Percentiles rank a stretch among this genome's conserved stretches.
phyloP scores from a whole-genome alignment of 2,888 invertebrate genomes.

The Drosophila antonietae region DNA sequence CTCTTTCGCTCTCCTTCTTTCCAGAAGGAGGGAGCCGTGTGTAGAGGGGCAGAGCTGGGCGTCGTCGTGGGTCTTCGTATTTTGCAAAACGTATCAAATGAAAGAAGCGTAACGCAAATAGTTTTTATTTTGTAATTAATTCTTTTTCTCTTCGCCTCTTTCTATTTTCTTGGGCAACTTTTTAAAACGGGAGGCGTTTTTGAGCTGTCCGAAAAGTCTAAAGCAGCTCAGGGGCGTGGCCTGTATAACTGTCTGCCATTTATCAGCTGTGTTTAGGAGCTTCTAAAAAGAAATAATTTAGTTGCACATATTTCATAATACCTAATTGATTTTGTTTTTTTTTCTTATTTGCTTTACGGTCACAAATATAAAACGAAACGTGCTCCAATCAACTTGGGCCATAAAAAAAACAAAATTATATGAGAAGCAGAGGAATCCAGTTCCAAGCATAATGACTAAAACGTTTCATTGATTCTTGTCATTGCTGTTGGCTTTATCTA shows the following conservation, averaged over 20 bases:
- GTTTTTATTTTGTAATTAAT: constrained; percentile 59
- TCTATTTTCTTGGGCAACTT: constrained; percentile 15
- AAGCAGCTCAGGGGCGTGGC: constrained; percentile 19
- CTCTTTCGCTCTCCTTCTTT: constrained; percentile 15
- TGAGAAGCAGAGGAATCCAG: not conserved
- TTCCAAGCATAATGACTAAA: constrained; percentile 1
- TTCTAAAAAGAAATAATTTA: not conserved
- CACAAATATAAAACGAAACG: not conserved
- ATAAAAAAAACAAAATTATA: not conserved
- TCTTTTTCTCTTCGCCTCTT: constrained; percentile 2
- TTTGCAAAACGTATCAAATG: constrained; percentile 45
- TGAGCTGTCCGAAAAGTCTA: constrained; percentile 24
- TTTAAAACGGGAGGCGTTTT: not conserved
- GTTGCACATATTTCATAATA: not conserved
- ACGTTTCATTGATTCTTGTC: constrained; percentile 25
- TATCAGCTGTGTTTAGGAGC: constrained; percentile 35
- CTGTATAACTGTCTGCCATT: constrained; percentile 19
- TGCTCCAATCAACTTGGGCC: constrained; percentile 1
- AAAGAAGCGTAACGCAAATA: constrained; percentile 44
- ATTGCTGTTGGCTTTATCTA: not conserved
- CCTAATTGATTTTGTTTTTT: not conserved
- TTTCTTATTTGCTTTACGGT: not conserved
- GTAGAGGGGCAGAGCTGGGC: not conserved
- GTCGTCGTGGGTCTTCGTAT: constrained; percentile 10
- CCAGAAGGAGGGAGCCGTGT: constrained; percentile 10